Conservation (phyloP, 2,888 invertebrate species). For the Agrotis segetum region DNA sequence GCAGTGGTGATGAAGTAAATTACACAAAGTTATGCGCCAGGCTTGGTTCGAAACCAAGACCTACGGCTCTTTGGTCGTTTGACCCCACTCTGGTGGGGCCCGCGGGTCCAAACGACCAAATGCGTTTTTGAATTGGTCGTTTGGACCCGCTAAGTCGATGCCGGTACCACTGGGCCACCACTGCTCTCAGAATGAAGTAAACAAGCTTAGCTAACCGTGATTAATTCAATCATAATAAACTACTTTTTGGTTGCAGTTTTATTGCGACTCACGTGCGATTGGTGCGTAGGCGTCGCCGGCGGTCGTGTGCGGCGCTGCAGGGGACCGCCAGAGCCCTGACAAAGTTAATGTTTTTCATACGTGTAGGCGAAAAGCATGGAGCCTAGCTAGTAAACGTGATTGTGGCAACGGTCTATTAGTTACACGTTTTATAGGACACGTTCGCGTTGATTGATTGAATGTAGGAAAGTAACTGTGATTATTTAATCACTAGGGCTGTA, state of each 20-base stretch:
- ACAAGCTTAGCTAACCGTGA: neutral
- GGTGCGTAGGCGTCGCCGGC: constrained; percentile 57
- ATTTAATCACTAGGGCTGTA: too few species aligned
- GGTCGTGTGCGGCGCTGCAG: constrained; percentile 53
- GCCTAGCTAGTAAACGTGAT: constrained; percentile 44
- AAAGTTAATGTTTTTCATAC: constrained; percentile 43
- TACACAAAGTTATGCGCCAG: too few species aligned
- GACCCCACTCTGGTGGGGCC: too few species aligned
- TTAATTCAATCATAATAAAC: constrained; percentile 23
- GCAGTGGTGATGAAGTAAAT: too few species aligned
- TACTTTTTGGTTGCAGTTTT: constrained; percentile 46
- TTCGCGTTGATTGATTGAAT: neutral
- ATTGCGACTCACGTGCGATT: constrained; percentile 58
- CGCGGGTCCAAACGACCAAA: too few species aligned
- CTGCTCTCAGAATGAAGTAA: neutral
- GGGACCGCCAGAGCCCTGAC: constrained; percentile 37
- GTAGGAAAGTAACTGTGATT: neutral
- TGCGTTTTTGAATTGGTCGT: too few species aligned
- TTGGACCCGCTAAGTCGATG: too few species aligned
- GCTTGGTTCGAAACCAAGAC: too few species aligned
- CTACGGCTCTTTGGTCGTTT: too few species aligned
- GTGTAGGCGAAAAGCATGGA: constrained; percentile 38
- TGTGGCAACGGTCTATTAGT: constrained; percentile 21
- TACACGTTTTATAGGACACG: constrained; percentile 36
- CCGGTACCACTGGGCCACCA: too few species aligned